Conservation (phyloP, 1,140 invertebrate species). For the Metaphire vulgaris region DNA sequence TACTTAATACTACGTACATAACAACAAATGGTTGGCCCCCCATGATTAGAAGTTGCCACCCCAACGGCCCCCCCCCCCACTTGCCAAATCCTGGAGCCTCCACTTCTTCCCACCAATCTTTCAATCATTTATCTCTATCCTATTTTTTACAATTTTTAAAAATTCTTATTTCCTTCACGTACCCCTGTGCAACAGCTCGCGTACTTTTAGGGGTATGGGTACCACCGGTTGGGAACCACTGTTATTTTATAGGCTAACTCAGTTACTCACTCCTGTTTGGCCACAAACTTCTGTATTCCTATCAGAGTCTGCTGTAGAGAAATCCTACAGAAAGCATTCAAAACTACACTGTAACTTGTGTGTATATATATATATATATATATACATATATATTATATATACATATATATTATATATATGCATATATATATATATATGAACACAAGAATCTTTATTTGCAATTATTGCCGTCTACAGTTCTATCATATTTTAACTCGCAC, state of each 20-base stretch:
- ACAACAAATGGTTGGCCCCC: too few species aligned
- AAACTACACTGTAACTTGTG: not conserved
- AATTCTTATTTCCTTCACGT: not conserved
- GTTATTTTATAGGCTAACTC: too few species aligned
- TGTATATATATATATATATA: constrained; percentile 1
- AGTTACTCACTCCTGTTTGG: not conserved
- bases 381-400: constrained; percentile 1
- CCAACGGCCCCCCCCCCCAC: too few species aligned
- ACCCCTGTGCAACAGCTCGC: not conserved
- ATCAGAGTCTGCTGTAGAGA: not conserved
- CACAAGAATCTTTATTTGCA: not conserved
- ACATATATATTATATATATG: not conserved
- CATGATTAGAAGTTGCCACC: too few species aligned
- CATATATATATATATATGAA: not conserved
- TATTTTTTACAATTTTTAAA: not conserved
- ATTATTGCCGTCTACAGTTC: not conserved
- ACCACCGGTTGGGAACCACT: too few species aligned
- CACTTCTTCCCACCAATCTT: not conserved
- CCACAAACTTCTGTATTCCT: not conserved
- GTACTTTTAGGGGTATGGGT: not conserved
- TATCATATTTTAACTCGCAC: too few species aligned
- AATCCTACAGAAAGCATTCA: not conserved
- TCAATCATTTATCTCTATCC: not conserved
- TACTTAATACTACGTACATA: too few species aligned
- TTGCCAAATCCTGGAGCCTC: not conserved